A percentile compares a stretch with the other conserved stretches of the same genome.
These are phyloP conservation scores for Bovichtus diacanthus DNA, from an alignment of 2,797 vertebrate genomes.

Conservation along the genomic window DNA sequence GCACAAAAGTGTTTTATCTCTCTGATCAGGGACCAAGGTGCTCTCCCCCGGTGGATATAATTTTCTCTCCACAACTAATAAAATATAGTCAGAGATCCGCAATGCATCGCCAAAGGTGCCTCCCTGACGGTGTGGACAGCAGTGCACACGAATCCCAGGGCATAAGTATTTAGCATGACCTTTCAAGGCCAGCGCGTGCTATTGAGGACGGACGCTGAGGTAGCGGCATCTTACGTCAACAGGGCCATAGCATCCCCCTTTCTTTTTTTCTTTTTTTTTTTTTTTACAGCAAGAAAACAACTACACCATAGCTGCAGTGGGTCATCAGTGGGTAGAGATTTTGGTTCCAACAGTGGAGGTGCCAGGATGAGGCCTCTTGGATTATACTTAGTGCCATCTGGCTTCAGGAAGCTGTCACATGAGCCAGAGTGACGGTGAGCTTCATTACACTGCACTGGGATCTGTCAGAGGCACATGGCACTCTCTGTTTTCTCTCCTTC, in stretches of 20 bases:
- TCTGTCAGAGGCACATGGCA: constrained; percentile 73
- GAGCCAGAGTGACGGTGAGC: constrained; percentile 57
- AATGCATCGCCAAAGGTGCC: background rate
- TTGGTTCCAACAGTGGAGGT: constrained; percentile 1
- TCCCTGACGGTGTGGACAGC: background rate
- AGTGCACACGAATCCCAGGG: background rate
- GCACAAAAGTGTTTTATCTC: background rate
- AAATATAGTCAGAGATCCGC: background rate
- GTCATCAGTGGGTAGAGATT: constrained; percentile 21
- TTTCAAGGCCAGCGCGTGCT: background rate
- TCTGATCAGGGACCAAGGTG: background rate
- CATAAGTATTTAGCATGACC: background rate
- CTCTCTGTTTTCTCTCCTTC: constrained; percentile 29
- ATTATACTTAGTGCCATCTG: constrained; percentile 56
- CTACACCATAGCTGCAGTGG: background rate
- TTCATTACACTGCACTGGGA: constrained; percentile 67
- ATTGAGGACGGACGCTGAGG: background rate
- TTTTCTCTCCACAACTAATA: background rate
- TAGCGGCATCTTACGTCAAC: background rate
- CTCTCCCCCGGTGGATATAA: background rate
- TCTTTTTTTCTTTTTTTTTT: too few species aligned
- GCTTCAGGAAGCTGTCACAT: constrained; percentile 55
- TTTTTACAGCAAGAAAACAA: too few species aligned
- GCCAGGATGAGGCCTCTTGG: constrained; percentile 44
- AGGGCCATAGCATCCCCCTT: background rate